Conservation (phyloP, 1,140 invertebrate genomes). For the Ips nitidus region DNA sequence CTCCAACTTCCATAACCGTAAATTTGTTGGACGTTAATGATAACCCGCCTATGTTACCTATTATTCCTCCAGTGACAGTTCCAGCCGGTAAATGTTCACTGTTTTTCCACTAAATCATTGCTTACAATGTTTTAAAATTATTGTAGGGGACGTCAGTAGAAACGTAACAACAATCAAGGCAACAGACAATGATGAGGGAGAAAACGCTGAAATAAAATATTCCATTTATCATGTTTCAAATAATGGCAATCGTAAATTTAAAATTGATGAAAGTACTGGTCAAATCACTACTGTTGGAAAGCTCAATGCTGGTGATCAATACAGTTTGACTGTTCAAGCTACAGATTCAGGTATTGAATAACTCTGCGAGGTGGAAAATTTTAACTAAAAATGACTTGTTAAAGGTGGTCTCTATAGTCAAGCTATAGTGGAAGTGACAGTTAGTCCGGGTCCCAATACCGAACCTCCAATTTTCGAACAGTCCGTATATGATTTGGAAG, state of each 20-base stretch:
- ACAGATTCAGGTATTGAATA: slow-evolving; percentile 56
- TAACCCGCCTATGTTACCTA: slow-evolving; percentile 76
- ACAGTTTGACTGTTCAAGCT: slow-evolving; percentile 83
- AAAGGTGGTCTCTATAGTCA: slow-evolving; percentile 70
- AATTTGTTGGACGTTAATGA: slow-evolving; percentile 82
- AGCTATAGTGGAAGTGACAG: slow-evolving; percentile 80
- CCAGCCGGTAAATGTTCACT: slow-evolving; percentile 62
- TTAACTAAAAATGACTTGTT: not conserved
- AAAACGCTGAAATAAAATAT: slow-evolving; percentile 80
- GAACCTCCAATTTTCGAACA: slow-evolving; percentile 79
- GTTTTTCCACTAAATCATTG: not conserved
- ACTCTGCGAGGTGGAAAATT: not conserved
- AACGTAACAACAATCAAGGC: slow-evolving; percentile 78
- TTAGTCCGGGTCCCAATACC: slow-evolving; percentile 82
- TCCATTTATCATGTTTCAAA: slow-evolving; percentile 85
- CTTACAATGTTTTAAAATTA: too few species aligned
- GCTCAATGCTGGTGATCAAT: slow-evolving; percentile 82
- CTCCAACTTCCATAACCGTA: slow-evolving; percentile 77
- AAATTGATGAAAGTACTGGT: slow-evolving; percentile 78
- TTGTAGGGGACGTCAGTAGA: slow-evolving; percentile 64
- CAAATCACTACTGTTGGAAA: slow-evolving; percentile 75
- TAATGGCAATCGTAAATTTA: slow-evolving; percentile 82
- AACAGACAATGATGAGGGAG: slow-evolving; percentile 81
- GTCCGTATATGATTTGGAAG: slow-evolving; percentile 78
- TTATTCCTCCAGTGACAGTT: slow-evolving; percentile 73